Evolutionary conservation across 53 echinoderm and acorn worm genomes (phyloP), one percentile per base, ranked within the genome.

Genomic region (Apostichopus leukothele): DNA sequence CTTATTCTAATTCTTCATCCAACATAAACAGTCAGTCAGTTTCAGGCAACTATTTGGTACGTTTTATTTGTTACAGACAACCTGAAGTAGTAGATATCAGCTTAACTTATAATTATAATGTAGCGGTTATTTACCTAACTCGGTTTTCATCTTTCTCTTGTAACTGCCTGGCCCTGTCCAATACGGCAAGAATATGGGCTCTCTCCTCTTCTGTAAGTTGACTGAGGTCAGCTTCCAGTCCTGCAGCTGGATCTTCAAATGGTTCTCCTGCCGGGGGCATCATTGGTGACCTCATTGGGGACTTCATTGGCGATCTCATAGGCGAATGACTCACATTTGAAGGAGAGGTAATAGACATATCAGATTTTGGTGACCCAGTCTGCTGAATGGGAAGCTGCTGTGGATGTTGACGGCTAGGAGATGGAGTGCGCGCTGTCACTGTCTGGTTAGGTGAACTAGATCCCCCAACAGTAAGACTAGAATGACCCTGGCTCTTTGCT

Each of bases 131-230:
- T 89, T 87, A 97, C 98, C 98, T 90, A 10, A 97, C 96, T 86
- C 98, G 84, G 59, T 90, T 75, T 86, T 97, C 98, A 74, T 97
- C 98, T 52, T 90, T 94, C 3, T 94, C 91, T 81, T 97, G 95
- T 19, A 97, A 74, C 63, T 93, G 73, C 52, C 93, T 86, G 8
- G 98, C 98, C 76, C 98, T 90, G 60, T 94, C 93, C 39, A 97
- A 86, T 10, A 97, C 98, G 5, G 93, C 90, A 79, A 92, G 63
- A 23, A 97, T 97, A 76, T 96, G 95, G 5, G 89, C 89, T 19
- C 94, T 83, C 80, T 97, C 98, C 81, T 97, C 95, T 18, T 94
- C 94, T 14, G 96, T 97, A 51, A 97, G 83, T 67, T 97, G 98
- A 68, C 96, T 96, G 50, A 97, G 78, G 86, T 97, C 98, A 14